Conservation (phyloP, 1,140 invertebrate genomes). For the Diprion similis region DNA sequence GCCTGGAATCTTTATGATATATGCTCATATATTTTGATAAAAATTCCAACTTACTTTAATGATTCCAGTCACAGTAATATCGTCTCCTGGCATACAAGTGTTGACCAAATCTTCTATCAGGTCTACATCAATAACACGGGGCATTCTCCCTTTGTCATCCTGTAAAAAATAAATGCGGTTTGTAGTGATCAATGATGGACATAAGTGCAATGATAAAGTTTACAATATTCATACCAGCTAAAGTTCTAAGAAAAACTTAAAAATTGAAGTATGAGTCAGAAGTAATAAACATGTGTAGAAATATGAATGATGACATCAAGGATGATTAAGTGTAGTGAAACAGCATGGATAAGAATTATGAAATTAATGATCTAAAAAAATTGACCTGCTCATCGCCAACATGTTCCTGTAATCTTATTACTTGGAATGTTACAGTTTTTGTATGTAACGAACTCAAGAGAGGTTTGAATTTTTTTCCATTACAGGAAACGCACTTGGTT, state of each 20-base stretch:
- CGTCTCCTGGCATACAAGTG: conserved; percentile 86
- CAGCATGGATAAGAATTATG: conserved; percentile 16
- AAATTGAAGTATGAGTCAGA: conserved; percentile 10
- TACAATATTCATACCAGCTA: conserved; percentile 38
- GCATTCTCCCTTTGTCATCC: conserved; percentile 78
- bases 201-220: neutral
- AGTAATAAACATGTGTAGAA: neutral
- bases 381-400: conserved; percentile 67
- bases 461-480: conserved; percentile 71
- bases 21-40: no score
- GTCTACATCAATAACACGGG: conserved; percentile 88
- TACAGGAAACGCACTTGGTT: conserved; percentile 73
- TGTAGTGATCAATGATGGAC: conserved; percentile 15
- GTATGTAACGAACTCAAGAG: conserved; percentile 73
- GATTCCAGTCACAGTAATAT: conserved; percentile 86
- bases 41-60: conserved; percentile 70
- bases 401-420: conserved; percentile 82
- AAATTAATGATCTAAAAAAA: conserved; percentile 18
- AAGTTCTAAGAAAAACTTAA: conserved; percentile 20
- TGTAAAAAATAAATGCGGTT: conserved; percentile 44
- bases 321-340: conserved; percentile 3
- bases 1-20: neutral
- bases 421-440: conserved; percentile 79
- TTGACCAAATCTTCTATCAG: conserved; percentile 87
- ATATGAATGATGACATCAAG: neutral